Evolutionary conservation across 2,113 vertebrate species (phyloP).

Genomic region (Cryptotis parvus): DNA sequence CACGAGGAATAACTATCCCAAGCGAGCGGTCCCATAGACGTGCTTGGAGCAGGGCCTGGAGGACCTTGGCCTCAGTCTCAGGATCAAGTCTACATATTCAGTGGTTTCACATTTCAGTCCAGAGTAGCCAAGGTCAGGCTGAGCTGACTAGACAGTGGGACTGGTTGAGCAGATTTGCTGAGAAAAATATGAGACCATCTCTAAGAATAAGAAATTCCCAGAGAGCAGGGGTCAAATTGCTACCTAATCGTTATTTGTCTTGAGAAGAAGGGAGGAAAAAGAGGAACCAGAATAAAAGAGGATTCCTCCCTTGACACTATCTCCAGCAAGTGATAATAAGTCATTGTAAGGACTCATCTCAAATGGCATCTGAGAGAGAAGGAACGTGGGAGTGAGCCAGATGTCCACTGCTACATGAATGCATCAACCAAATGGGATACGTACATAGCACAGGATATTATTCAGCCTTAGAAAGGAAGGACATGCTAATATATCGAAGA

Average conservation of each 20-base stretch:
- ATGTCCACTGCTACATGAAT: not conserved
- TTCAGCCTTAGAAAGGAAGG: not conserved
- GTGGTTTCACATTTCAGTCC: no score
- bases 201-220: not conserved
- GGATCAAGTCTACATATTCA: no score
- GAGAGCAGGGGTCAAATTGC: not conserved
- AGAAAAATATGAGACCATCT: not conserved
- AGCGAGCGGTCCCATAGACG: no score
- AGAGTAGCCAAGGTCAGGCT: no score
- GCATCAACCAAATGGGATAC: not conserved
- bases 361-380: slow-evolving; percentile 12
- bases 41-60: no score
- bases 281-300: not conserved
- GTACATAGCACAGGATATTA: not conserved
- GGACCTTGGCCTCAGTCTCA: no score
- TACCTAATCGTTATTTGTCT: not conserved
- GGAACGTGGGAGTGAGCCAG: not conserved
- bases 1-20: no score
- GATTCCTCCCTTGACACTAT: not conserved
- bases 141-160: no score
- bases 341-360: not conserved
- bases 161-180: no score
- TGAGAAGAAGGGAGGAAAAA: no score
- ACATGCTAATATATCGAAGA: not conserved
- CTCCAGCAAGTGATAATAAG: no score